Evolutionary conservation across 2,888 invertebrate species (phyloP), one percentile per base, ranked within the genome.

Genomic region (Eupithecia pulchellata): DNA sequence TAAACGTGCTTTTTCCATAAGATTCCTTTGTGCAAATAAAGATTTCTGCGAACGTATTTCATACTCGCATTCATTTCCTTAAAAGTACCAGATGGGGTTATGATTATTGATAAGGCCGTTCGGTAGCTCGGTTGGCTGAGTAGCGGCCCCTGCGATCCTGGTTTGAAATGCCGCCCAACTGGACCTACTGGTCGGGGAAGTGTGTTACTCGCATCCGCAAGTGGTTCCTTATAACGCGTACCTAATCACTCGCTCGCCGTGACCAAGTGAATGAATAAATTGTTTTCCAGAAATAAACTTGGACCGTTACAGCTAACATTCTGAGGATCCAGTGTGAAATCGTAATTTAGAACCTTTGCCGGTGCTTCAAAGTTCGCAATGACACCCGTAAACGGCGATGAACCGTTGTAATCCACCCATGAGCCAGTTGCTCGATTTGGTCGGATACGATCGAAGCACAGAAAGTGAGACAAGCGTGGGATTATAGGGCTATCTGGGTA

Each of bases 381-480:
- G 66, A 75, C 77, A 80, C 77, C 75, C 73, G 73, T 78, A 82
- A 81, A 83, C 75, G 79, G 77, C 77, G 69, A 83, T 83, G 79
- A 82, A 86, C 88, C 87, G 89, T 88, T 89, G 80, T 77, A 82
- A 82, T 84, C 82, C 81, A 83, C 79, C 80, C 82, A 82, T 84
- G 83, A 82, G 84, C 84, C 83, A 86, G 81, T 86, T 86, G 81
- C 85, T 84, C 78, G 77, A 86, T 87, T 88, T 86, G 88, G 85
- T 80, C 75, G 66, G 75, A 65, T 73, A 76, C 80, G 79, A 78
- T 81, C 84, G 84, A 82, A 77, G 80, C 79, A 82, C 86, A 82
- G 87, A 90, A 91, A 89, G 88, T 88, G 82, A 86, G 82, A 79
- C 85, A 79, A 84, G 84, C 90, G 90, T 90, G 90, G 89, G 91